Percentiles rank a stretch among this genome's conserved stretches.
Evolutionary conservation across 2,888 invertebrate genomes (phyloP).

Genomic region (Troides oblongomaculatus): DNA sequence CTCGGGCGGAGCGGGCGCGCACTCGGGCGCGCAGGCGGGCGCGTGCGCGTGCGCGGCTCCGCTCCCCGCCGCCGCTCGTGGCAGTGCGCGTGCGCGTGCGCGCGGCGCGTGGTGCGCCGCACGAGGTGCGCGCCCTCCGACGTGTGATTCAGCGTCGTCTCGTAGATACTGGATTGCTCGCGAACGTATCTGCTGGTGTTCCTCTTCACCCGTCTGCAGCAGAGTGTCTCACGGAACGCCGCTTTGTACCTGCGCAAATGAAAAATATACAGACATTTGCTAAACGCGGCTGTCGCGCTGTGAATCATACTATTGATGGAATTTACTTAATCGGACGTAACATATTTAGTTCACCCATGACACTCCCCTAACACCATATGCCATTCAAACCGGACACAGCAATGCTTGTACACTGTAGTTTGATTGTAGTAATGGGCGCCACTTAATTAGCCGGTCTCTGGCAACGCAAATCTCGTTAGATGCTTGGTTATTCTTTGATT

Average conservation of each 20-base stretch:
- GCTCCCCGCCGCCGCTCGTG: constrained; percentile 43
- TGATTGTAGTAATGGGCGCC: no score
- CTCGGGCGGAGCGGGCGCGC: constrained; percentile 40
- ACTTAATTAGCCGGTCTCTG: no score
- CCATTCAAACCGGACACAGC: no score
- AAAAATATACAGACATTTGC: no score
- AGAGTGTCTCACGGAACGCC: constrained; percentile 88
- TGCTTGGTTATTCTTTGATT: no score
- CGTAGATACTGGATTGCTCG: constrained; percentile 82
- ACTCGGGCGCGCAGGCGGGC: constrained; percentile 47
- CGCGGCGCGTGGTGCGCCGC: constrained; percentile 39
- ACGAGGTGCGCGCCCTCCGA: constrained; percentile 69
- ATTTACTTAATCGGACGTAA: no score
- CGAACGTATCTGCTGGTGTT: constrained; percentile 72
- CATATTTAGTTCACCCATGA: no score
- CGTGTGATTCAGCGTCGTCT: constrained; percentile 77
- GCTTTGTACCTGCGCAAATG: constrained; percentile 82
- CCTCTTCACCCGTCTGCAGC: constrained; percentile 76
- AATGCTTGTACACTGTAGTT: no score
- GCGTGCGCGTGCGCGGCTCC: constrained; percentile 28
- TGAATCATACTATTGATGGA: no score
- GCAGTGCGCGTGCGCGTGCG: constrained; percentile 47
- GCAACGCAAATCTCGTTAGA: no score
- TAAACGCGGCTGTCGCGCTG: no score
- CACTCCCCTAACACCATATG: no score